These are phyloP conservation scores for Oenanthe oenanthe DNA, from an alignment of 2,113 vertebrate genomes.

Conservation along the genomic window DNA sequence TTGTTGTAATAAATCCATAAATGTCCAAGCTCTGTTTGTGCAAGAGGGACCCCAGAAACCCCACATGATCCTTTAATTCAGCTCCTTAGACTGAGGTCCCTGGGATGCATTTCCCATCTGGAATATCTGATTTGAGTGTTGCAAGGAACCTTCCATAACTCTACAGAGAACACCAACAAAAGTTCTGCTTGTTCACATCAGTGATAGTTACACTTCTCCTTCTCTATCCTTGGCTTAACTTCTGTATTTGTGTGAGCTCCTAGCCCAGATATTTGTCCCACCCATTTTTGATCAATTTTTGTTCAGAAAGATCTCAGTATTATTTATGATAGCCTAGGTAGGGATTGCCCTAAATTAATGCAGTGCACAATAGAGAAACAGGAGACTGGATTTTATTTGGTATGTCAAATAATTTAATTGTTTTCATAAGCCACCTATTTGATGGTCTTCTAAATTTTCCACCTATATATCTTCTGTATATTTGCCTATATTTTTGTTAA, in stretches of 20 bases:
- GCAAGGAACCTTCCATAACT: background rate
- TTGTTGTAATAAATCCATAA: background rate
- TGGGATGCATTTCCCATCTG: background rate
- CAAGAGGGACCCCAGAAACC: background rate
- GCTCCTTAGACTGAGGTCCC: background rate
- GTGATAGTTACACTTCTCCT: background rate
- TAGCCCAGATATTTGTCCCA: background rate
- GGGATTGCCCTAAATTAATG: background rate
- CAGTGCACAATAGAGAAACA: background rate
- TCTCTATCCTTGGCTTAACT: background rate
- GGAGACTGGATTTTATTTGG: background rate
- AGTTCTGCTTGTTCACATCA: background rate
- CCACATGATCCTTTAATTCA: background rate
- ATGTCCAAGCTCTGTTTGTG: background rate
- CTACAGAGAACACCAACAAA: rapidly evolving
- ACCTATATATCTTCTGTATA: background rate
- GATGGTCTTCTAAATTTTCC: background rate
- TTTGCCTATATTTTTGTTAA: background rate
- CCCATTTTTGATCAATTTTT: background rate
- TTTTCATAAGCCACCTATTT: background rate
- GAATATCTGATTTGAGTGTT: background rate
- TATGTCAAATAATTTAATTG: background rate
- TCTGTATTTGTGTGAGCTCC: background rate
- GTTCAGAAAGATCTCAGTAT: background rate
- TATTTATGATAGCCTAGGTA: background rate